Evolutionary conservation across 2,797 vertebrate species (phyloP).

Genomic region (Meriones psammophilus): DNA sequence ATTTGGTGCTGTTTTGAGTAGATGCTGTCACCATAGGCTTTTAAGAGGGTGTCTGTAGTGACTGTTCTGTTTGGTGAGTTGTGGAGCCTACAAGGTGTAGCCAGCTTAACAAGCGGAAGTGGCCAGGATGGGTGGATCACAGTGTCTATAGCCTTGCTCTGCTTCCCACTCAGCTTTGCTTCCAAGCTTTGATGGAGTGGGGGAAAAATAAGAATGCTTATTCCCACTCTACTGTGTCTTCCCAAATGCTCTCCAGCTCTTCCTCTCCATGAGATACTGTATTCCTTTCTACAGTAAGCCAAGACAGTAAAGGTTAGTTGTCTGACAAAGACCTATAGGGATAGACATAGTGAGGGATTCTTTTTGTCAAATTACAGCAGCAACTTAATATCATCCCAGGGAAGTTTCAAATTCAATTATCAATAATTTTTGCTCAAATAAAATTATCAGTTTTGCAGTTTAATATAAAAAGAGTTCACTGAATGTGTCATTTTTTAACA

Average conservation of each 20-base stretch:
- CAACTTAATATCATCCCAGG: neutral
- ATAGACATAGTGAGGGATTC: fast-evolving
- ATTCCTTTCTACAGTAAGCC: neutral
- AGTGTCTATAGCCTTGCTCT: neutral
- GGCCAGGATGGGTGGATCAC: neutral
- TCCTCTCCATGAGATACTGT: neutral
- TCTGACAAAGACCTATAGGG: fast-evolving
- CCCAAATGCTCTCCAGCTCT: neutral
- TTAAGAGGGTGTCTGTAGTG: neutral
- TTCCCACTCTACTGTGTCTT: neutral
- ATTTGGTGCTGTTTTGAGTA: neutral
- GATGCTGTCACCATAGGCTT: neutral
- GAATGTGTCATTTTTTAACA: neutral
- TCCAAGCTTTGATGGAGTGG: neutral
- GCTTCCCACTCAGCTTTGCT: neutral
- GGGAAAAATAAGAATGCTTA: too few relatives aligned
- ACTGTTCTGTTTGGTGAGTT: neutral
- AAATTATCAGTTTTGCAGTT: neutral
- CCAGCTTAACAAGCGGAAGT: too few relatives aligned
- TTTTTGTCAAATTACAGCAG: fast-evolving
- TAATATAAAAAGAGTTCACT: neutral
- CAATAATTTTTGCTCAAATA: neutral
- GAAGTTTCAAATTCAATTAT: neutral
- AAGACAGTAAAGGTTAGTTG: fast-evolving
- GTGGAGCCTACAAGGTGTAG: neutral